A percentile compares a stretch with the other conserved stretches of the same genome.
phyloP scores from a whole-genome alignment of 1,140 invertebrate species.

The Leptopilina clavipes region DNA sequence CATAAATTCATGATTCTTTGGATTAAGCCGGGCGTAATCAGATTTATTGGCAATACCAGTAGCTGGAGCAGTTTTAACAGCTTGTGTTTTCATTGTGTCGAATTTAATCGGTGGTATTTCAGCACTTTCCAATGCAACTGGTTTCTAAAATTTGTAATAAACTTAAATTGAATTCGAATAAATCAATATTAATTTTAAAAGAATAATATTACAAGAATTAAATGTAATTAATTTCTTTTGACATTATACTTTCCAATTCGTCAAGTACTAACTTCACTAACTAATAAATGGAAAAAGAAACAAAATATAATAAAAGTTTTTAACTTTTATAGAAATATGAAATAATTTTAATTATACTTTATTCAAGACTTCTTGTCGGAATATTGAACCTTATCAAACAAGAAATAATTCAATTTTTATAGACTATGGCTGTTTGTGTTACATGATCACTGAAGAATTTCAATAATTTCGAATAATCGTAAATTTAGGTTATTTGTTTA shows the following conservation, averaged over 20 bases:
- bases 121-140: conserved; percentile 47
- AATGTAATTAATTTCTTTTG: neutral
- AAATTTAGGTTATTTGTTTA: too few species aligned
- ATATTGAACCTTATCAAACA: neutral
- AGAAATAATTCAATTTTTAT: conserved; percentile 12
- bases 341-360: too few species aligned
- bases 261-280: too few species aligned
- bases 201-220: conserved; percentile 35
- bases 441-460: neutral
- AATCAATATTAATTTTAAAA: conserved; percentile 1
- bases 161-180: too few species aligned
- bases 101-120: conserved; percentile 56
- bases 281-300: too few species aligned
- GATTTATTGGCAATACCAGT: neutral
- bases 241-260: too few species aligned
- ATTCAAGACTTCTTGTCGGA: too few species aligned
- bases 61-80: conserved; percentile 17
- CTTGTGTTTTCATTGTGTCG: conserved; percentile 53
- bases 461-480: too few species aligned
- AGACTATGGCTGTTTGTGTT: neutral
- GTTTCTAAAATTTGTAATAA: conserved; percentile 54
- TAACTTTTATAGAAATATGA: too few species aligned
- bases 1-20: conserved; percentile 38
- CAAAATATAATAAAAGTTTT: too few species aligned
- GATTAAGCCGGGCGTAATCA: conserved; percentile 24